phyloP scores from a whole-genome alignment of 2,888 invertebrate species.

The Acleris literana region DNA sequence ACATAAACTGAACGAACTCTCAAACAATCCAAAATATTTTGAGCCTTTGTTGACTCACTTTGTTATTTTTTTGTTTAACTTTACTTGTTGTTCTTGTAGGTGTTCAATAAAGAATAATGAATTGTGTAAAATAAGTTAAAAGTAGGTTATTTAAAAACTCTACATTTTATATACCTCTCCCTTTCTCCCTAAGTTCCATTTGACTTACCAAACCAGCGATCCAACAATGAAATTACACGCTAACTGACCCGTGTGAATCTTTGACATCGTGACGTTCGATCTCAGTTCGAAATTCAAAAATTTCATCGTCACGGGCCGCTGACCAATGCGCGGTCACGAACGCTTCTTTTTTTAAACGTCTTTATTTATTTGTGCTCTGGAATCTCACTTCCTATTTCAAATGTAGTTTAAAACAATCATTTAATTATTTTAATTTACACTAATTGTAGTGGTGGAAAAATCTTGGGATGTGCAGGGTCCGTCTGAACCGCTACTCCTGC shows the following conservation, averaged over 20 bases:
- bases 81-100: too few relatives aligned
- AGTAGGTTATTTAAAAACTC: neutral
- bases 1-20: too few relatives aligned
- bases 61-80: too few relatives aligned
- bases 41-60: too few relatives aligned
- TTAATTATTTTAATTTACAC: too few relatives aligned
- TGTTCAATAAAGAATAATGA: too few relatives aligned
- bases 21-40: too few relatives aligned
- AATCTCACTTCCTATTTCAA: constrained; percentile 1
- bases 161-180: neutral
- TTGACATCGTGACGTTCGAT: constrained; percentile 65
- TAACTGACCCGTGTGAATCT: constrained; percentile 71
- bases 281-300: constrained; percentile 52
- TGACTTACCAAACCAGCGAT: constrained; percentile 3
- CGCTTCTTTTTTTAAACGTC: neutral
- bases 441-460: too few relatives aligned
- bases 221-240: constrained; percentile 8
- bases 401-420: too few relatives aligned
- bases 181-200: constrained; percentile 2
- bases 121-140: too few relatives aligned
- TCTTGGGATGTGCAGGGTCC: too few relatives aligned
- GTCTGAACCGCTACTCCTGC: too few relatives aligned
- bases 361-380: neutral
- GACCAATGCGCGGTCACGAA: constrained; percentile 37
- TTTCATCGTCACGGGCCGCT: constrained; percentile 60